Evolutionary conservation across 2,113 vertebrate genomes (phyloP).

Genomic region (Phalacrocorax carbo): DNA sequence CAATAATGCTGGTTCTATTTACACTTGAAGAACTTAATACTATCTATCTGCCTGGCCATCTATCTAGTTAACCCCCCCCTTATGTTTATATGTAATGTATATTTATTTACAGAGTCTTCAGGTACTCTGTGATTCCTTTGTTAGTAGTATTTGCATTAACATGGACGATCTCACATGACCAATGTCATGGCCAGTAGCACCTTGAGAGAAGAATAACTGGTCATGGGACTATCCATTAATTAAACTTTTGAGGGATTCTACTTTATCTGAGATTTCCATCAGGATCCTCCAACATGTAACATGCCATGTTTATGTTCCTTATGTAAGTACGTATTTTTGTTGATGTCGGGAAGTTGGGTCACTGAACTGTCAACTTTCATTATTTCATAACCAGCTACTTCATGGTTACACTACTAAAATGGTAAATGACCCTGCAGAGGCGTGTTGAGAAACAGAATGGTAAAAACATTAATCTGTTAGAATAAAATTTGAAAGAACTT

Average conservation of each 20-base stretch:
- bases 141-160: background rate
- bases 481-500: background rate
- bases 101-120: background rate
- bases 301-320: background rate
- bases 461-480: background rate
- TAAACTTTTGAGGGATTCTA: background rate
- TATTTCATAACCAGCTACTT: background rate
- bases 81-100: rapidly evolving
- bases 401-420: background rate
- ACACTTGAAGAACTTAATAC: background rate
- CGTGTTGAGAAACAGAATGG: background rate
- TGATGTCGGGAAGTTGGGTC: background rate
- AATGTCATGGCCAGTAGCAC: background rate
- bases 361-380: background rate
- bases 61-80: background rate
- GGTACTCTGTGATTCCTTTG: background rate
- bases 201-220: background rate
- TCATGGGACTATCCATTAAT: background rate
- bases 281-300: background rate
- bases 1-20: background rate
- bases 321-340: background rate
- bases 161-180: background rate
- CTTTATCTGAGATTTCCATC: background rate
- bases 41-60: background rate
- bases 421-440: background rate